Conservation (phyloP, 2,888 invertebrate genomes). For the Bimastos eiseni region DNA sequence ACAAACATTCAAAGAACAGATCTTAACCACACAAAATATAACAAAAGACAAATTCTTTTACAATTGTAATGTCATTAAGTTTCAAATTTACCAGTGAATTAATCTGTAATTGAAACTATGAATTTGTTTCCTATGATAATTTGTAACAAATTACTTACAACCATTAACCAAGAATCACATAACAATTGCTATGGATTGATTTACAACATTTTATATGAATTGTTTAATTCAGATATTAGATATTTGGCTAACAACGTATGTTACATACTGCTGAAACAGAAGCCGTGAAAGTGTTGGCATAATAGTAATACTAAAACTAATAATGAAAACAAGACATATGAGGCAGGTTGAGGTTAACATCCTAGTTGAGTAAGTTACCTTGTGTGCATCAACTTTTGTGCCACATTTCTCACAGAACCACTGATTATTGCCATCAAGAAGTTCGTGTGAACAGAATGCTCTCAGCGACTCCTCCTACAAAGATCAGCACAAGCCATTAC, state of each 20-base stretch:
- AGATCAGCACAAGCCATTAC: background rate
- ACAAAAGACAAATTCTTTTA: background rate
- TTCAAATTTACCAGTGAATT: background rate
- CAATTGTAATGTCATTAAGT: background rate
- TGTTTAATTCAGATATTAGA: too few relatives aligned
- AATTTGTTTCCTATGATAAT: background rate
- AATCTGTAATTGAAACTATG: background rate
- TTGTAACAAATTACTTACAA: background rate
- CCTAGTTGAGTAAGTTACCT: constrained; percentile 60
- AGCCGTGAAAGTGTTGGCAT: background rate
- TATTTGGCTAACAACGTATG: too few relatives aligned
- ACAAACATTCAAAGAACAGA: constrained; percentile 35
- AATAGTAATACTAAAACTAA: background rate
- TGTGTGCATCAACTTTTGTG: constrained; percentile 85
- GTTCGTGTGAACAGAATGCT: constrained; percentile 83
- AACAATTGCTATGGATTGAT: background rate
- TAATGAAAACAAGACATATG: background rate
- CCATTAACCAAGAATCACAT: background rate
- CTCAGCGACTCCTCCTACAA: constrained; percentile 77
- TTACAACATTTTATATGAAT: too few relatives aligned
- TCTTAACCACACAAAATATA: background rate
- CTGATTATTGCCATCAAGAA: constrained; percentile 80
- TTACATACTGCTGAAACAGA: background rate
- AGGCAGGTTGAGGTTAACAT: background rate
- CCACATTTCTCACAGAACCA: constrained; percentile 84